These are phyloP conservation scores for Rhinolophus sinicus DNA, from an alignment of 2,113 vertebrate species.

Conservation along the genomic window DNA sequence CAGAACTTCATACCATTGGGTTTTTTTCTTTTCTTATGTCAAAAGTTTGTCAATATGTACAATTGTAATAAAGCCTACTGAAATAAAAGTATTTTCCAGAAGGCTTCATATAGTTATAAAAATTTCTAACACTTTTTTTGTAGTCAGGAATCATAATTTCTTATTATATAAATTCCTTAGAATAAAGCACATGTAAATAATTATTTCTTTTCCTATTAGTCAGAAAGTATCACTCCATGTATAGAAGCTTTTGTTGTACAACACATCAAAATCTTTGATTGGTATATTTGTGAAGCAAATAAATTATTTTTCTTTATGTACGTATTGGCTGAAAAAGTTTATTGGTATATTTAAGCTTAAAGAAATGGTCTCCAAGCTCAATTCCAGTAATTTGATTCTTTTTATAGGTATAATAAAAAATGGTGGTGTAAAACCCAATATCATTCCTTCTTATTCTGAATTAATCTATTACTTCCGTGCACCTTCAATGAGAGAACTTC, in stretches of 20 bases:
- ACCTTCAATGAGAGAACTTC: conserved; percentile 88
- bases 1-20: neutral
- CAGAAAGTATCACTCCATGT: neutral
- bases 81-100: conserved; percentile 19
- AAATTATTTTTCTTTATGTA: conserved; percentile 37
- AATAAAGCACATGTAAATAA: neutral
- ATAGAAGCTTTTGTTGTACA: neutral
- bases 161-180: conserved; percentile 38
- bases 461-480: conserved; percentile 91
- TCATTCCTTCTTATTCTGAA: conserved; percentile 93
- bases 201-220: neutral
- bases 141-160: conserved; percentile 1
- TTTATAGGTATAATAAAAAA: conserved; percentile 92
- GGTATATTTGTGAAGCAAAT: neutral
- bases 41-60: conserved; percentile 11
- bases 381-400: conserved; percentile 60
- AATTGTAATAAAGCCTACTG: neutral
- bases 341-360: conserved; percentile 41
- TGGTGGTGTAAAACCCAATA: conserved; percentile 92
- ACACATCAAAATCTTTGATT: conserved; percentile 32
- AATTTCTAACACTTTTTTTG: conserved; percentile 18
- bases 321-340: conserved; percentile 20
- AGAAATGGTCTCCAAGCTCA: conserved; percentile 55
- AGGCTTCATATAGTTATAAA: conserved; percentile 9
- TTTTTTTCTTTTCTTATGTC: neutral